Evolutionary conservation across 1,140 invertebrate species (phyloP).

Genomic region (Epicauta chinensis): DNA sequence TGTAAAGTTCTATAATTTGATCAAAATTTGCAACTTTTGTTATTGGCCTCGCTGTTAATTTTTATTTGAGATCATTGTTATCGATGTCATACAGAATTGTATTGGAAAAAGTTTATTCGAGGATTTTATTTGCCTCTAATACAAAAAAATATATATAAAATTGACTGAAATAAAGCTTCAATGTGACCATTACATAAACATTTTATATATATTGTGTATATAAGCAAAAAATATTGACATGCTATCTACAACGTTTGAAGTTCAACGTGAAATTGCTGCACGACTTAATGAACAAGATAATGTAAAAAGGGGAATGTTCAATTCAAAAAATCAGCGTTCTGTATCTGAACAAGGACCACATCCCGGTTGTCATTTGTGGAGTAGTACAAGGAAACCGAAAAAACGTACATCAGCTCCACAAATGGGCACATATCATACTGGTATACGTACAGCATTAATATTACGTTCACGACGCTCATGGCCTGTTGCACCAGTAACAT

Average conservation of each 20-base stretch:
- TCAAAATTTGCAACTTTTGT: no score
- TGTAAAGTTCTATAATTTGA: no score
- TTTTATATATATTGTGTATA: no score
- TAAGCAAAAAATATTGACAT: no score
- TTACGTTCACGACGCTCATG: constrained; percentile 57
- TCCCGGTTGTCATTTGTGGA: constrained; percentile 47
- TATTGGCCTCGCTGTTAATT: no score
- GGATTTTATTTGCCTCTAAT: no score
- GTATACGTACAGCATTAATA: constrained; percentile 52
- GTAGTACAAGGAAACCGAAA: constrained; percentile 47
- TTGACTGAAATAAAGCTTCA: no score
- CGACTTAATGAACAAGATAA: constrained; percentile 31
- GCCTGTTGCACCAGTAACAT: constrained; percentile 58
- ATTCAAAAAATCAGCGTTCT: constrained; percentile 47
- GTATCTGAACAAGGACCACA: constrained; percentile 61
- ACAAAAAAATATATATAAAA: no score
- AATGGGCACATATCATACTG: constrained; percentile 51
- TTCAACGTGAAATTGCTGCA: constrained; percentile 37
- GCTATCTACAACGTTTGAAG: constrained; percentile 30
- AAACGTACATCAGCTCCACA: constrained; percentile 60
- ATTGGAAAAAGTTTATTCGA: no score
- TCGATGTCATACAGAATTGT: no score
- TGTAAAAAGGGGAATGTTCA: constrained; percentile 41
- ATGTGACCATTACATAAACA: no score
- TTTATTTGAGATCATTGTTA: no score